phyloP scores from a whole-genome alignment of 2,888 invertebrate species.

The Lochmaea crataegi region DNA sequence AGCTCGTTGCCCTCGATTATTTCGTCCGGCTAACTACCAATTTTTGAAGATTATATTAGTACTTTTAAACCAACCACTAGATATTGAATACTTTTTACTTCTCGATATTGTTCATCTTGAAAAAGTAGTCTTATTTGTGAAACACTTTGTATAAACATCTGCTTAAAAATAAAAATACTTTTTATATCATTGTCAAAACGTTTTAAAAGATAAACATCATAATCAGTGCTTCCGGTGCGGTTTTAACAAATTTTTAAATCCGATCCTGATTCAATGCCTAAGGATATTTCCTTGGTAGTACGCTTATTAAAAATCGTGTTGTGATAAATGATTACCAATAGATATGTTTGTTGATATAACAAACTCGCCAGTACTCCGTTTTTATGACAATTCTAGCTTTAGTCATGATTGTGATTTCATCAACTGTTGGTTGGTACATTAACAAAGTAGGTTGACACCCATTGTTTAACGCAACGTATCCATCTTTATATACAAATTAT shows the following conservation, averaged over 20 bases:
- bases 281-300: constrained; percentile 15
- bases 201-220: not conserved
- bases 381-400: constrained; percentile 24
- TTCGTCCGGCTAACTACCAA: too few species aligned
- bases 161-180: too few species aligned
- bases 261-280: not conserved
- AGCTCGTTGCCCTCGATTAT: too few species aligned
- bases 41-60: too few species aligned
- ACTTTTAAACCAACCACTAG: too few species aligned
- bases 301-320: constrained; percentile 17
- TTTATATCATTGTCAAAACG: too few species aligned
- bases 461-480: constrained; percentile 28
- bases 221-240: not conserved
- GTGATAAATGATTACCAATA: constrained; percentile 27
- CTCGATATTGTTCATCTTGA: too few species aligned
- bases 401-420: constrained; percentile 30
- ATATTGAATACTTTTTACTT: too few species aligned
- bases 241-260: not conserved
- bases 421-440: constrained; percentile 17
- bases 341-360: constrained; percentile 19
- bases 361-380: constrained; percentile 5
- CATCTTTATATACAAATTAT: constrained; percentile 34
- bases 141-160: too few species aligned
- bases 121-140: too few species aligned
- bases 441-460: constrained; percentile 35